Percentiles rank a stretch among this genome's conserved stretches.
These are phyloP conservation scores for Cephus rjabovi DNA, from an alignment of 2,888 invertebrate species.

Conservation along the genomic window DNA sequence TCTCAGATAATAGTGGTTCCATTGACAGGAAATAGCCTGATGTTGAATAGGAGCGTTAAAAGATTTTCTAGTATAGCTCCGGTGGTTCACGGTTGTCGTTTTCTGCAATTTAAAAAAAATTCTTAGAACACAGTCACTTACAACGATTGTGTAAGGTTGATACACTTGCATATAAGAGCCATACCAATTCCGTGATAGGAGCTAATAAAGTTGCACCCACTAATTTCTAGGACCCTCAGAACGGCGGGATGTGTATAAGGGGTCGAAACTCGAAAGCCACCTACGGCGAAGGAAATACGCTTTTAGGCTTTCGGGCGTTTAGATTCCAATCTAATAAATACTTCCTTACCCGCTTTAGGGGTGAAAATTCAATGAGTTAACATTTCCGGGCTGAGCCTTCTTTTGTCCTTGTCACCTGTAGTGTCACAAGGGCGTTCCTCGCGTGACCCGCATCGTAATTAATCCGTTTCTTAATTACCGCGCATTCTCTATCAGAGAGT, in stretches of 20 bases:
- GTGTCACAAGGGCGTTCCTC: slow-evolving; percentile 18
- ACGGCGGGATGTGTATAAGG: slow-evolving; percentile 14
- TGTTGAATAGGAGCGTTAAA: not conserved
- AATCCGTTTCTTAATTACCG: slow-evolving; percentile 27
- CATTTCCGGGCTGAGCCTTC: slow-evolving; percentile 28
- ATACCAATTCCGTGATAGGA: slow-evolving; percentile 45
- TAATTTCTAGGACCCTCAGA: slow-evolving; percentile 42
- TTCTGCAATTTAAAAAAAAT: not conserved
- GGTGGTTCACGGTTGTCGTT: not conserved
- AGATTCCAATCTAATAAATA: slow-evolving; percentile 60
- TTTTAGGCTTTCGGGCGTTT: slow-evolving; percentile 53
- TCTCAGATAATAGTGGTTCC: not conserved
- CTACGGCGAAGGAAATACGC: slow-evolving; percentile 59
- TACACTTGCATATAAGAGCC: slow-evolving; percentile 8
- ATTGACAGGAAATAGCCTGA: not conserved
- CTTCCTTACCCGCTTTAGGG: slow-evolving; percentile 42
- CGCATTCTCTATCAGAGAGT: slow-evolving; percentile 13
- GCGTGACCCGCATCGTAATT: slow-evolving; percentile 33
- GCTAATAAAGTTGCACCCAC: slow-evolving; percentile 56
- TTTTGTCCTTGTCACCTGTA: slow-evolving; percentile 28
- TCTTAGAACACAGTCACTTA: not conserved
- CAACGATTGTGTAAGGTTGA: not conserved
- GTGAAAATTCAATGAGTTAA: slow-evolving; percentile 20
- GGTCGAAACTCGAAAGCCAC: slow-evolving; percentile 45
- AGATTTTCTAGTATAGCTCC: not conserved